phyloP scores from a whole-genome alignment of 2,113 vertebrate genomes.

The pig (Sus scrofa) region DNA sequence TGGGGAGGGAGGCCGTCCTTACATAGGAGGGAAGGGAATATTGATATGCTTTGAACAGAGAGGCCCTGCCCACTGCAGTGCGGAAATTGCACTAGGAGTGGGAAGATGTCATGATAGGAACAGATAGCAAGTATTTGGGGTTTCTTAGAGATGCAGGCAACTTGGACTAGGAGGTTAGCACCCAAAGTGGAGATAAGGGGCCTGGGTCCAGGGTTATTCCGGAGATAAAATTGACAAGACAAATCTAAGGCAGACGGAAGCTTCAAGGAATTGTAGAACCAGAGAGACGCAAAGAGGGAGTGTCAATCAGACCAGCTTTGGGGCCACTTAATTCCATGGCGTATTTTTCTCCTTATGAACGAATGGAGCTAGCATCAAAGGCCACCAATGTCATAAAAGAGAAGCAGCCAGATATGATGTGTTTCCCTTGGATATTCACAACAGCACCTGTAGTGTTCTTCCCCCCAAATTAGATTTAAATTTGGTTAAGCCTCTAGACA shows the following conservation, averaged over 20 bases:
- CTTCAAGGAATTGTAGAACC: neutral
- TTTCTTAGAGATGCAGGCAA: neutral
- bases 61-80: neutral
- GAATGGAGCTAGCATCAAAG: neutral
- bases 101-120: rapidly evolving
- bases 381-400: neutral
- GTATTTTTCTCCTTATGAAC: neutral
- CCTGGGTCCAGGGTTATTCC: neutral
- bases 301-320: too few relatives aligned
- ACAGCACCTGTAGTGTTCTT: neutral
- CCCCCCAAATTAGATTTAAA: neutral
- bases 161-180: neutral
- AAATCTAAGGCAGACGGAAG: neutral
- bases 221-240: neutral
- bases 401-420: neutral
- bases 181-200: neutral
- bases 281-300: neutral
- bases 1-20: neutral
- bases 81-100: neutral
- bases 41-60: neutral
- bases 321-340: neutral
- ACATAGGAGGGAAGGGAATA: neutral
- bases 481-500: neutral
- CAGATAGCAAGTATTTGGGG: too few relatives aligned
- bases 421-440: neutral